Evolutionary conservation across 1,140 invertebrate species (phyloP), one percentile per base, ranked within the genome.

Genomic region (Pectinophora gossypiella): DNA sequence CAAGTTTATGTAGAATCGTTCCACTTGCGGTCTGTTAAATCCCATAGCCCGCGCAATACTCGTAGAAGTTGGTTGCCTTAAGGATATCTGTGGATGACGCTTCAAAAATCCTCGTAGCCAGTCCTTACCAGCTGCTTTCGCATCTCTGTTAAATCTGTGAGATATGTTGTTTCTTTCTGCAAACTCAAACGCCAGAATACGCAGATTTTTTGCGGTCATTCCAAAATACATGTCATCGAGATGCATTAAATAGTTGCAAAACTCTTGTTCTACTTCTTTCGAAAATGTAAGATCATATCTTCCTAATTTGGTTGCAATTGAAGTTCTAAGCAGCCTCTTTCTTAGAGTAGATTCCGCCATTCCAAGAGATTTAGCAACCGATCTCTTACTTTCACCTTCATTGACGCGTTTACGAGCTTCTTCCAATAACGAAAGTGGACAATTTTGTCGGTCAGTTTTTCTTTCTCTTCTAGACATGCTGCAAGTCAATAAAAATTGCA

Each of bases 11-110:
- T 35, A 65, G 47, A 51, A 65, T n/a, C 50, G 22, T n/a, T 54
- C 51, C 1, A 55, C 27, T 47, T 63, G 48, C 3, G 49, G 18
- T 43, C 45, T 44, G 51, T 69, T 71, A 42, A 66, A 68, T 19
- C 56, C 63, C 9, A 56, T 67, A 2, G 59, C 51, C 21, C 51
- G 45, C 10, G 58, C 59, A 48, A 64, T 40, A 22, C 16, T 49
- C 12, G 15, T 20, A 15, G 18, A 21, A 20, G n/a, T 22, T 36
- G 56, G 36, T 10, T 55, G 53, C 3, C 48, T 22, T 10, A 56
- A 27, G 22, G 32, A 36, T 32, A 64, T 19, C 12, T 56, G 20
- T 1, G 48, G 44, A 36, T 57, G 20, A n/a, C 54, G 36, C 13
- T 54, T 52, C 15, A 63, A 15, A 54, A 56, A 59, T 0, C 20